These are phyloP conservation scores for Diachrysia chrysitis DNA, from an alignment of 2,888 invertebrate species.

Conservation along the genomic window DNA sequence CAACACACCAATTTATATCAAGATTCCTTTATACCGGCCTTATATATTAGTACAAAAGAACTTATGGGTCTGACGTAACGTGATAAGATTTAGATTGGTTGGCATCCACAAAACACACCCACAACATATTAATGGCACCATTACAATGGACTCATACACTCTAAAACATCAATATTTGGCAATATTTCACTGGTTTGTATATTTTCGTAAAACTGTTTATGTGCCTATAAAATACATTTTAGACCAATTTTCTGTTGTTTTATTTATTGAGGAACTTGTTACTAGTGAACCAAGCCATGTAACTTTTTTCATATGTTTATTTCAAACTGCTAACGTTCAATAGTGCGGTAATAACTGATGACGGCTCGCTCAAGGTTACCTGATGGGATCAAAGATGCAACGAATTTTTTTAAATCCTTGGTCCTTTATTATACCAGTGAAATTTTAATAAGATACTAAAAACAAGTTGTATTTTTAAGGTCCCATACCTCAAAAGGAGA, in stretches of 20 bases:
- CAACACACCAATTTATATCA: background rate
- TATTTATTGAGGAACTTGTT: slow-evolving; percentile 7
- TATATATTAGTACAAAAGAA: background rate
- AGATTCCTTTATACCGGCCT: background rate
- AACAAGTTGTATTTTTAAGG: too few relatives aligned
- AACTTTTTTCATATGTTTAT: too few relatives aligned
- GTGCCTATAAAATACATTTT: slow-evolving; percentile 38
- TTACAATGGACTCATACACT: background rate
- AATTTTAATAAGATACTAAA: too few relatives aligned
- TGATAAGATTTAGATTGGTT: background rate
- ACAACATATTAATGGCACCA: background rate
- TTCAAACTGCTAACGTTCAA: too few relatives aligned
- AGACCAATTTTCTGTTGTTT: slow-evolving; percentile 26
- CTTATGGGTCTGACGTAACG: background rate
- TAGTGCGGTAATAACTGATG: too few relatives aligned
- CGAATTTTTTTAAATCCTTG: too few relatives aligned
- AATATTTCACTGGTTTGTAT: slow-evolving; percentile 29
- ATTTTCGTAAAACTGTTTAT: slow-evolving; percentile 42
- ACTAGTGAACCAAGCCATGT: too few relatives aligned
- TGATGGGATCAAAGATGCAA: too few relatives aligned
- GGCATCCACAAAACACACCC: background rate
- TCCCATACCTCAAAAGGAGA: too few relatives aligned
- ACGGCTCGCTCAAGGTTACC: too few relatives aligned
- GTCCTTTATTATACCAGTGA: too few relatives aligned
- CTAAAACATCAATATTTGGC: slow-evolving; percentile 10